phyloP scores from a whole-genome alignment of 1,140 invertebrate species.

The Theocolax elegans region DNA sequence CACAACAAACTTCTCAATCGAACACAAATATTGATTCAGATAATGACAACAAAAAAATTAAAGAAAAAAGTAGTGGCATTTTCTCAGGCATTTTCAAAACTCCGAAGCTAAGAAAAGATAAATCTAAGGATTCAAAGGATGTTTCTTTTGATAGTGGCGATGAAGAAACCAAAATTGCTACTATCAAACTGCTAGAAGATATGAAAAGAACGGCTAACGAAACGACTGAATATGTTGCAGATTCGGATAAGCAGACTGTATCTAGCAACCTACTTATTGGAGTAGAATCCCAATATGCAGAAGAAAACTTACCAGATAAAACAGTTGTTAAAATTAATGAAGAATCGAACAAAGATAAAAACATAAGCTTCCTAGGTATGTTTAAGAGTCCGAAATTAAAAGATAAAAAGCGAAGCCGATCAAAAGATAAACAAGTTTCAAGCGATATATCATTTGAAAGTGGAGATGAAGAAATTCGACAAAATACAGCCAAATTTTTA shows the following conservation, averaged over 20 bases:
- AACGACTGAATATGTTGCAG: background rate
- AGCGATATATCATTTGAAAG: slow-evolving; percentile 59
- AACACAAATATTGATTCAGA: slow-evolving; percentile 52
- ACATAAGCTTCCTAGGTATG: slow-evolving; percentile 56
- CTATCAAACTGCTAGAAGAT: slow-evolving; percentile 48
- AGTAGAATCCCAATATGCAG: too few species aligned
- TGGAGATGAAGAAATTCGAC: slow-evolving; percentile 57
- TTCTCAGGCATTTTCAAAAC: slow-evolving; percentile 63
- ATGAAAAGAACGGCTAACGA: slow-evolving; percentile 2
- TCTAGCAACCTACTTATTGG: too few species aligned
- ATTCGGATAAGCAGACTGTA: background rate
- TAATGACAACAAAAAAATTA: slow-evolving; percentile 56
- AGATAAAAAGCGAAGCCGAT: slow-evolving; percentile 53
- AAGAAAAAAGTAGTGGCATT: slow-evolving; percentile 58
- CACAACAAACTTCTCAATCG: slow-evolving; percentile 41
- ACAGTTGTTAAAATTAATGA: slow-evolving; percentile 3
- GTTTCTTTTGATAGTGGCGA: slow-evolving; percentile 56
- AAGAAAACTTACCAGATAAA: background rate
- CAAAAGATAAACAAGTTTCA: slow-evolving; percentile 52
- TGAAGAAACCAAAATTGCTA: slow-evolving; percentile 50
- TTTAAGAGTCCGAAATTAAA: slow-evolving; percentile 60
- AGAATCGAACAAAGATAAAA: slow-evolving; percentile 49
- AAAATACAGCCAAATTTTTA: slow-evolving; percentile 49
- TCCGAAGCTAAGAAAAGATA: slow-evolving; percentile 57
- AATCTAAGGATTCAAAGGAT: slow-evolving; percentile 59